Evolutionary conservation across 2,113 vertebrate genomes (phyloP), one percentile per base, ranked within the genome.

Genomic region (Albula goreensis): DNA sequence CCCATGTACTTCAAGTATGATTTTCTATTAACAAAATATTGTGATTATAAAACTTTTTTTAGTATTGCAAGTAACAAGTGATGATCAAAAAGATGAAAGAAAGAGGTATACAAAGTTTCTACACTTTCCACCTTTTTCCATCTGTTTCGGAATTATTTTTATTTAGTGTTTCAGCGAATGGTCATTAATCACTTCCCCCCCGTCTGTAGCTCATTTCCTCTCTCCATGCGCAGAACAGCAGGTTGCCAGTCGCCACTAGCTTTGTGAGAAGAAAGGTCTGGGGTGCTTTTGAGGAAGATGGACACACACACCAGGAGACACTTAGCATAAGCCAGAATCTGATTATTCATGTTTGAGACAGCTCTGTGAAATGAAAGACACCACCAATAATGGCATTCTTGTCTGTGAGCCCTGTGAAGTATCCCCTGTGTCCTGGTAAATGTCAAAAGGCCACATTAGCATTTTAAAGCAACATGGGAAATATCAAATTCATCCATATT

Each of bases 381-480:
- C 41, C 80, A 7, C 22, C 52, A 80, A 81, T 86, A 86, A 85
- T 66, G 60, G 19, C 52, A 17, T 53, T 66, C 80, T 11, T 74
- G 50, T 56, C 66, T 84, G 81, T 25, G 6, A 63, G 87, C 52
- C 56, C 50, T 31, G 41, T 78, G 31, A 80, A 81, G 81, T 31
- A 66, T 80, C 74, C 87, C 49, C 48, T 12, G 77, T 66, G 77
- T 82, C 57, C 10, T 41, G 31, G 17, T 19, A 86, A 78, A 82
- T 86, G 85, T 85, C 85, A 86, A 86, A 88, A 82, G 85, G 80
- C 25, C 74, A 82, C 81, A 83, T 88, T 86, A 83, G 85, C 84
- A 88, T 88, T 88, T 83, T 86, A 86, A 88, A 88, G 85, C 57
- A n/a, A 86, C 74, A 80, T 81, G 22, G 48, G 51, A 86, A 78